Conservation (phyloP, 2,113 vertebrate species). For the Macrotus californicus region DNA sequence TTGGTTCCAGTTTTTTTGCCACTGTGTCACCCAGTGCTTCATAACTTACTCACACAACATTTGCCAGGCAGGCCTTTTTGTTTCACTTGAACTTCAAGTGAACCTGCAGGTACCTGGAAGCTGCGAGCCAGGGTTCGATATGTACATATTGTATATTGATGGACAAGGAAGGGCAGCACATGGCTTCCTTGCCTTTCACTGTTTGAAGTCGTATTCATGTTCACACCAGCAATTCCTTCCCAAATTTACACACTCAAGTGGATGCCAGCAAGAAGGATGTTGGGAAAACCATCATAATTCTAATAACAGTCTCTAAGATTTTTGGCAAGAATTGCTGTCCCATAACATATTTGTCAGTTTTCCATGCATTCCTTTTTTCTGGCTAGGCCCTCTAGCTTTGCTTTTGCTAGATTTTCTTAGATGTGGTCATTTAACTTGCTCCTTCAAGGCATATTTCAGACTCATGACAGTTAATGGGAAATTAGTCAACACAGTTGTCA, state of each 20-base stretch:
- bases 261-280: constrained; percentile 6
- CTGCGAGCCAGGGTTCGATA: not conserved
- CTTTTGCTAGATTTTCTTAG: not conserved
- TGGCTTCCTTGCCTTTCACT: not conserved
- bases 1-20: not conserved
- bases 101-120: not conserved
- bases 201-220: constrained; percentile 48
- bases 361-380: not conserved
- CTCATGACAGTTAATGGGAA: not conserved
- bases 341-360: not conserved
- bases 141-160: not conserved
- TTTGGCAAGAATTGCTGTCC: not conserved
- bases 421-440: not conserved
- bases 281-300: constrained; percentile 57
- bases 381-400: not conserved
- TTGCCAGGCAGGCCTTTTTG: not conserved
- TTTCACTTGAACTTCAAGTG: not conserved
- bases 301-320: not conserved
- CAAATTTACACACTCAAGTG: constrained; percentile 47
- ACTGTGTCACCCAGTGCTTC: not conserved
- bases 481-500: not conserved
- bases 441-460: not conserved
- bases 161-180: not conserved
- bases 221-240: constrained; percentile 43
- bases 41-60: not conserved